phyloP scores from a whole-genome alignment of 1,140 invertebrate species.

The Saccostrea echinata region DNA sequence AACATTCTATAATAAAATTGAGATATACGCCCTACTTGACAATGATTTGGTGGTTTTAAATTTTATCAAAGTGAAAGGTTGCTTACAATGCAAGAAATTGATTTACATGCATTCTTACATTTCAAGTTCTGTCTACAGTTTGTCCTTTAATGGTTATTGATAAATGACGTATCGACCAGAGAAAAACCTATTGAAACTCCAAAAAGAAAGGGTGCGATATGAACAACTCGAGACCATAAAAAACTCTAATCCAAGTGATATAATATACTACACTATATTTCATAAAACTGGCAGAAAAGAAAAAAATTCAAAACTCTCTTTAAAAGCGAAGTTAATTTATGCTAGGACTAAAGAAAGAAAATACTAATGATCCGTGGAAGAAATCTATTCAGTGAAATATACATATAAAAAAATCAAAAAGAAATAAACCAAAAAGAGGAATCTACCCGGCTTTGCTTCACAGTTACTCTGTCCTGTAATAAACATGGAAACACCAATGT shows the following conservation, averaged over 20 bases:
- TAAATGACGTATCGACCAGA: constrained; percentile 14
- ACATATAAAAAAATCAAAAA: neutral
- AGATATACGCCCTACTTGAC: no score
- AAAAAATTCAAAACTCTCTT: neutral
- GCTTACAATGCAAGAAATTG: constrained; percentile 9
- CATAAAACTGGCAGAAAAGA: neutral
- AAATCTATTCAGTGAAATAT: neutral
- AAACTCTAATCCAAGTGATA: neutral
- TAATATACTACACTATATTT: neutral
- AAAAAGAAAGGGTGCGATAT: neutral
- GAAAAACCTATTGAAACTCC: neutral
- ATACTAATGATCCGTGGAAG: neutral
- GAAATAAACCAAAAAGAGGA: neutral
- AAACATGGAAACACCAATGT: neutral
- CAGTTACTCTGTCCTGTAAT: neutral
- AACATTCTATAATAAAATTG: no score
- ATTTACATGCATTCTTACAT: constrained; percentile 13
- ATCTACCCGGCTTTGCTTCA: neutral
- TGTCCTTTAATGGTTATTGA: neutral
- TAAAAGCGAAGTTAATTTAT: neutral
- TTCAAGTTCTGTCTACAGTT: neutral
- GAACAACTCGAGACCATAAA: neutral
- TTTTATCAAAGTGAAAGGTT: neutral
- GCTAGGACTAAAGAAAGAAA: neutral
- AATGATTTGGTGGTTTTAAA: neutral